Percentiles rank a stretch among this genome's conserved stretches.
phyloP scores from a whole-genome alignment of 2,888 invertebrate genomes.

The Tachina fera region DNA sequence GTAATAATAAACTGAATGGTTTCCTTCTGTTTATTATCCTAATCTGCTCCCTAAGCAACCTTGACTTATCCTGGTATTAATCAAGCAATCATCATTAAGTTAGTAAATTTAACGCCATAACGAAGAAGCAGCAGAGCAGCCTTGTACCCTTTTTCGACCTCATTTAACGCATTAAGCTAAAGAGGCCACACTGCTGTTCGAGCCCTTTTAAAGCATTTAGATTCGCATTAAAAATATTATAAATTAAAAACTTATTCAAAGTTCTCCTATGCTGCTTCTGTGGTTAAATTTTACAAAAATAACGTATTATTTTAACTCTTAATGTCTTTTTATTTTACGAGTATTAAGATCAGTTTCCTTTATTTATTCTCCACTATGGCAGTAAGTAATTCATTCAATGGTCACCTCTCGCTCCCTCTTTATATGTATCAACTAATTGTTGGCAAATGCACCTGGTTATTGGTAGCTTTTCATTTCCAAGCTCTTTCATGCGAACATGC shows the following conservation, averaged over 20 bases:
- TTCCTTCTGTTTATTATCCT: no score
- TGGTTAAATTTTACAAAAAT: neutral
- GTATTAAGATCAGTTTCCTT: slow-evolving; percentile 10
- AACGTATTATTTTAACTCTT: neutral
- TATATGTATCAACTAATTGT: slow-evolving; percentile 44
- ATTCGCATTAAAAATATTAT: slow-evolving; percentile 29
- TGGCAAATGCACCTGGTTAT: slow-evolving; percentile 57
- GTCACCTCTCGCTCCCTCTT: neutral
- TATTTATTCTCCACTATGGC: slow-evolving; percentile 46
- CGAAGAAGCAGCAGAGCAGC: neutral
- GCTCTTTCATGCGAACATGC: slow-evolving; percentile 15
- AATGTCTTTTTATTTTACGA: neutral
- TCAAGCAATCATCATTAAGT: neutral
- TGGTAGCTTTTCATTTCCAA: neutral
- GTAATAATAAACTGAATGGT: no score
- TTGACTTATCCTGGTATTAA: neutral
- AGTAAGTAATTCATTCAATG: slow-evolving; percentile 43
- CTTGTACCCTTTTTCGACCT: neutral
- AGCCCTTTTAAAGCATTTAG: slow-evolving; percentile 27
- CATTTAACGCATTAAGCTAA: neutral
- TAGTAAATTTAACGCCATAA: neutral
- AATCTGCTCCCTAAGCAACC: no score
- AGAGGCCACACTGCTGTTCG: neutral
- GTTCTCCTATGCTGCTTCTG: neutral
- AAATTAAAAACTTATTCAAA: slow-evolving; percentile 37